Evolutionary conservation across 2,113 vertebrate species (phyloP).

Genomic region (Bufo bufo): DNA sequence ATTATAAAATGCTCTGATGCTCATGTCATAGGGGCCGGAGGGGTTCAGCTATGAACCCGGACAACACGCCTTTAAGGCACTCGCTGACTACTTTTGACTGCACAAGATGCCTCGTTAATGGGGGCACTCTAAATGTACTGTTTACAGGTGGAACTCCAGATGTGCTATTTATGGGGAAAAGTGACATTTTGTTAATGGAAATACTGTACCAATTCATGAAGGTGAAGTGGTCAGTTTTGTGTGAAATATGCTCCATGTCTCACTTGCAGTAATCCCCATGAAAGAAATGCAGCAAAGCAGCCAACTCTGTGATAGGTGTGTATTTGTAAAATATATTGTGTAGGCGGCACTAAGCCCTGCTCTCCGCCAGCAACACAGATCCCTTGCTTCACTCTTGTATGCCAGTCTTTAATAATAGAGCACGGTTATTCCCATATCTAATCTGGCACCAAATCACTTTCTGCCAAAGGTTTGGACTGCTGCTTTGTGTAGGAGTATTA

Average conservation of each 20-base stretch:
- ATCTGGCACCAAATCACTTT: not conserved
- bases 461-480: not conserved
- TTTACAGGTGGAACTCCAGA: too few relatives aligned
- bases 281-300: not conserved
- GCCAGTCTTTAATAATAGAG: not conserved
- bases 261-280: not conserved
- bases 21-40: too few relatives aligned
- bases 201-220: not conserved
- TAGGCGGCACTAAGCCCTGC: not conserved
- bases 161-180: too few relatives aligned
- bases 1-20: too few relatives aligned
- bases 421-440: not conserved
- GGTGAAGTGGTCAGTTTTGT: too few relatives aligned
- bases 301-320: not conserved
- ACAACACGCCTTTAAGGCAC: too few relatives aligned
- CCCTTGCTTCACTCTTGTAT: not conserved
- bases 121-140: too few relatives aligned
- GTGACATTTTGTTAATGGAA: too few relatives aligned
- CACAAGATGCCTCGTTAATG: too few relatives aligned
- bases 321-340: not conserved
- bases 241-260: not conserved
- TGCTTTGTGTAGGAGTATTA: not conserved
- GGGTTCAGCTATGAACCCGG: too few relatives aligned
- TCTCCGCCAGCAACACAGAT: not conserved
- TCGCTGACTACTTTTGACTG: too few relatives aligned